phyloP scores from a whole-genome alignment of 2,888 invertebrate species.

The Belgica antarctica region DNA sequence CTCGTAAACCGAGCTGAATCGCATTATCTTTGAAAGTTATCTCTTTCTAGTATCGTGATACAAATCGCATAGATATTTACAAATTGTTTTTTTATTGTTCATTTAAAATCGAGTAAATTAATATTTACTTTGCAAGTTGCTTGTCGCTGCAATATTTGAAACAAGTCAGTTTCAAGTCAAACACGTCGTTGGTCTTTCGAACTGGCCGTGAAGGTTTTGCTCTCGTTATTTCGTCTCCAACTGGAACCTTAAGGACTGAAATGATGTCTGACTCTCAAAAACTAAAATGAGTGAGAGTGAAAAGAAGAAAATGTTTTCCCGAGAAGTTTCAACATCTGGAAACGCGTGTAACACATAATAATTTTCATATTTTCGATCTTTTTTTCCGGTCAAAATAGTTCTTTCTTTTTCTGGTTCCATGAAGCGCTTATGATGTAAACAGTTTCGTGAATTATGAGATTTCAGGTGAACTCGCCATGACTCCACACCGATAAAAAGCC shows the following conservation, averaged over 20 bases:
- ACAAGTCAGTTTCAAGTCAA: neutral
- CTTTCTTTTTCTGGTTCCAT: too few species aligned
- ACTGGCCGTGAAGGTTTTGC: neutral
- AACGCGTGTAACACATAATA: slow-evolving; percentile 2
- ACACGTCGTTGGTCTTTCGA: too few species aligned
- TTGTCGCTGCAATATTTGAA: neutral
- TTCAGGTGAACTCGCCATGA: slow-evolving; percentile 4
- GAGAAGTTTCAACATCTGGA: neutral
- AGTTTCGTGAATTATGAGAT: slow-evolving; percentile 1
- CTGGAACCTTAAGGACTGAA: too few species aligned
- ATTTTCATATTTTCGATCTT: slow-evolving; percentile 12
- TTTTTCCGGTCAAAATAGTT: neutral
- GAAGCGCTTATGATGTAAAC: neutral
- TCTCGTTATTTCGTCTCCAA: neutral
- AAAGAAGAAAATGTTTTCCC: neutral
- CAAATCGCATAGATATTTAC: too few species aligned
- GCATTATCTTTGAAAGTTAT: too few species aligned
- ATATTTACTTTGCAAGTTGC: too few species aligned
- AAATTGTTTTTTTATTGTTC: too few species aligned
- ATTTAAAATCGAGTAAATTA: too few species aligned
- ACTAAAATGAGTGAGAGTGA: too few species aligned
- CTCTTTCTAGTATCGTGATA: too few species aligned
- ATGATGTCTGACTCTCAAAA: too few species aligned
- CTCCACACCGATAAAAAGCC: neutral
- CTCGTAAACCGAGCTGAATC: too few species aligned